Base-by-base conservation (phyloP, 2,113 vertebrate genomes). In the Vidua chalybeata region DNA sequence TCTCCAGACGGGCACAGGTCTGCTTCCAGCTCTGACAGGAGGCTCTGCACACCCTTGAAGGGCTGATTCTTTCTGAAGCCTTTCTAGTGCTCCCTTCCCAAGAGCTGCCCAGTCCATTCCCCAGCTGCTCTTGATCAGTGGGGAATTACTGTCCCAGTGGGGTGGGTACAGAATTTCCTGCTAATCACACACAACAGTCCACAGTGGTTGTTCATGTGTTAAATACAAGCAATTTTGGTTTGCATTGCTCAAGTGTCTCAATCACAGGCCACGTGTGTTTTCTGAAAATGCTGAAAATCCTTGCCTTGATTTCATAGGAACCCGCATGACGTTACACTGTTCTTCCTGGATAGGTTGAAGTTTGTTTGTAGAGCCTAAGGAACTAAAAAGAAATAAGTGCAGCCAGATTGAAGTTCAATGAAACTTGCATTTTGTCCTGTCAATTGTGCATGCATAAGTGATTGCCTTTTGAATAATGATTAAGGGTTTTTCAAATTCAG, bases 11-110 rank as follows among this genome's bases (percentile, higher is more conserved):
- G 31, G 17, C 26, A 56, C 7, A n/a, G 30, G 22, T 58, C 61
- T 48, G 19, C 31, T 76, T 43, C 33, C 27, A n/a, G 37, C 30
- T 75, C 64, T 3, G 27, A 7, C 1, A 3, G 15, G 35, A 55
- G 23, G 49, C 28, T 84, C 39, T 0, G 1, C 12, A 13, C 0
- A 0, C 28, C 24, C 71, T 88, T 0, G 0, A 14, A 77, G 23
- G 30, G 49, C 16, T 27, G 28, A 35, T 67, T 39, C 31, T 45
- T 43, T 18, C 59, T 7, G 4, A 80, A 71, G 19, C 14, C 35
- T 63, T 78, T n/a, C 1, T 1, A 0, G 0, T 27, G 20, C n/a
- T 66, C 43, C 8, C 1, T 58, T 78, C 52, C 33, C 64, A 52
- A 15, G 4, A 13, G 19, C 72, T 55, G 37, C 37, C 30, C 56